Evolutionary conservation across 2,113 vertebrate genomes (phyloP).

Genomic region (Syngnathoides biaculeatus): DNA sequence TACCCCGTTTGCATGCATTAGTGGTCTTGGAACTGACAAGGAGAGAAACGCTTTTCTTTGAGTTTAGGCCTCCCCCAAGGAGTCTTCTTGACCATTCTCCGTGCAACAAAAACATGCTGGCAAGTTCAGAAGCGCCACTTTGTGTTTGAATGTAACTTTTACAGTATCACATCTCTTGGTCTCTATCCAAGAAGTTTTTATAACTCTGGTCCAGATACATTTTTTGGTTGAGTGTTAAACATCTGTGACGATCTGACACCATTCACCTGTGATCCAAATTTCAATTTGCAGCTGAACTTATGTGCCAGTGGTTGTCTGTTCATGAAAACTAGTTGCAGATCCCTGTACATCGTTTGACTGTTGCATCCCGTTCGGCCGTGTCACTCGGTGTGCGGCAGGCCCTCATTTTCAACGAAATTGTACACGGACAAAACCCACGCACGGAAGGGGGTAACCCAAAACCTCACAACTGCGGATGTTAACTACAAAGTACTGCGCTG

Average conservation of each 20-base stretch:
- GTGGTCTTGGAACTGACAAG: constrained; percentile 61
- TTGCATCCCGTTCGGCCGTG: too few relatives aligned
- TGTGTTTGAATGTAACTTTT: constrained; percentile 23
- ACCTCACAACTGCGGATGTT: background rate
- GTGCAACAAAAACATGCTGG: constrained; percentile 35
- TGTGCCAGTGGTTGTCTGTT: too few relatives aligned
- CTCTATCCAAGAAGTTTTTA: background rate
- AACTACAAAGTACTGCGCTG: background rate
- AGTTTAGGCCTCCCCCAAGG: constrained; percentile 54
- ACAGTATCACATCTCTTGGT: background rate
- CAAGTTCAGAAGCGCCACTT: constrained; percentile 21
- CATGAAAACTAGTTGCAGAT: too few relatives aligned
- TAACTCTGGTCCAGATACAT: background rate
- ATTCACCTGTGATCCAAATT: too few relatives aligned
- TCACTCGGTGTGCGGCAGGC: too few relatives aligned
- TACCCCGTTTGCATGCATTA: constrained; percentile 71
- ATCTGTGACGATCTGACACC: too few relatives aligned
- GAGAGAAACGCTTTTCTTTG: constrained; percentile 58
- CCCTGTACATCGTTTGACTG: too few relatives aligned
- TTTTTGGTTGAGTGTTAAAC: too few relatives aligned
- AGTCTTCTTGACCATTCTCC: constrained; percentile 50
- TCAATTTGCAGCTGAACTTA: too few relatives aligned
- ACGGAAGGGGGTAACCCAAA: background rate
- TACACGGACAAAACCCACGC: too few relatives aligned
- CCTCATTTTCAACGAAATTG: too few relatives aligned